Evolutionary conservation across 2,113 vertebrate species (phyloP).

Genomic region (Lasiurus cinereus): DNA sequence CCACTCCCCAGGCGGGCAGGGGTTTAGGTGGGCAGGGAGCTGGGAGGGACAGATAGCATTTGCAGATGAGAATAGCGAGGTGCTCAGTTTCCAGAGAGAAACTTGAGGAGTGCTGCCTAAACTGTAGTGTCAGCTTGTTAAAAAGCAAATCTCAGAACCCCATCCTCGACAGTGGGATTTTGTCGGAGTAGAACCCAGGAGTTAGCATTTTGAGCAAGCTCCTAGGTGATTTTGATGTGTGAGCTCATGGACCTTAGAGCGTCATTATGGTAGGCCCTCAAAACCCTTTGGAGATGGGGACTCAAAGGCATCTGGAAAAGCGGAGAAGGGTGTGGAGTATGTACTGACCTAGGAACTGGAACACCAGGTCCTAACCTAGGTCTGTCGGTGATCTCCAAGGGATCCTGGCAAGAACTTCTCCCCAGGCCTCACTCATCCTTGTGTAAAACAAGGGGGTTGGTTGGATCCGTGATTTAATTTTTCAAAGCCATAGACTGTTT

Average conservation of each 20-base stretch:
- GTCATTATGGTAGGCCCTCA: background rate
- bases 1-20: background rate
- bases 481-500: background rate
- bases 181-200: background rate
- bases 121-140: background rate
- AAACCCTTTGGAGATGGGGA: background rate
- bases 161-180: background rate
- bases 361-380: background rate
- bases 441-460: background rate
- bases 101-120: background rate
- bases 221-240: background rate
- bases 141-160: background rate
- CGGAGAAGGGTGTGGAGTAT: background rate
- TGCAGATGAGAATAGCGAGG: background rate
- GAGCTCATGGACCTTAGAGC: background rate
- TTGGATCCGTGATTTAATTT: background rate
- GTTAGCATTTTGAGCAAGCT: background rate
- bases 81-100: background rate
- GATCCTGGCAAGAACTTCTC: background rate
- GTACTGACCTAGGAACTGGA: background rate
- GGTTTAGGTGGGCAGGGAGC: slow-evolving; percentile 23
- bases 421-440: background rate
- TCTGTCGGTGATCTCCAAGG: background rate
- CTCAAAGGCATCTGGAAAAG: background rate
- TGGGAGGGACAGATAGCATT: background rate